Evolutionary conservation across 2,888 invertebrate genomes (phyloP).

Genomic region (Zonitis immaculata): DNA sequence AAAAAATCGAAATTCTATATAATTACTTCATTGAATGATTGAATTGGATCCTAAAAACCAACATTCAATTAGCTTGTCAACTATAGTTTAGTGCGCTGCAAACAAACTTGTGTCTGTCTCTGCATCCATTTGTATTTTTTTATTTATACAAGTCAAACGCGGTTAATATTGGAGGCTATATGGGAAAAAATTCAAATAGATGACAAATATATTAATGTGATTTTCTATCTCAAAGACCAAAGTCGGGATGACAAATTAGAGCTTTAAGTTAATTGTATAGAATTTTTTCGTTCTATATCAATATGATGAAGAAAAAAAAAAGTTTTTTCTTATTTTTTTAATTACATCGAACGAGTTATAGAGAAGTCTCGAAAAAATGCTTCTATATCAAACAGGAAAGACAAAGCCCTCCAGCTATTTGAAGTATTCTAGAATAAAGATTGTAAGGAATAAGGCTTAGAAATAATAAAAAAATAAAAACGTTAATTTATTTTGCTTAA

Average conservation of each 20-base stretch:
- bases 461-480: too few species aligned
- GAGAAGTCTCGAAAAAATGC: not conserved
- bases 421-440: not conserved
- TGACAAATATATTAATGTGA: too few species aligned
- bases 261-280: too few species aligned
- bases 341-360: not conserved
- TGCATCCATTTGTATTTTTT: not conserved
- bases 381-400: not conserved
- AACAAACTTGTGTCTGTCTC: too few species aligned
- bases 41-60: not conserved
- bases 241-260: not conserved
- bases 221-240: not conserved
- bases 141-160: too few species aligned
- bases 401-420: not conserved
- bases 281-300: too few species aligned
- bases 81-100: not conserved
- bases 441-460: not conserved
- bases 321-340: too few species aligned
- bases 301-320: too few species aligned
- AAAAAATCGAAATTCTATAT: not conserved
- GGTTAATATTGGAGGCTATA: too few species aligned
- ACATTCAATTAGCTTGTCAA: not conserved
- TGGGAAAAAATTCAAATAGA: too few species aligned
- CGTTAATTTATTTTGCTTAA: not conserved
- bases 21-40: not conserved